A percentile compares a stretch with the other conserved stretches of the same genome.
These are phyloP conservation scores for Eumerus sabulonum DNA, from an alignment of 2,888 invertebrate genomes.

Conservation along the genomic window DNA sequence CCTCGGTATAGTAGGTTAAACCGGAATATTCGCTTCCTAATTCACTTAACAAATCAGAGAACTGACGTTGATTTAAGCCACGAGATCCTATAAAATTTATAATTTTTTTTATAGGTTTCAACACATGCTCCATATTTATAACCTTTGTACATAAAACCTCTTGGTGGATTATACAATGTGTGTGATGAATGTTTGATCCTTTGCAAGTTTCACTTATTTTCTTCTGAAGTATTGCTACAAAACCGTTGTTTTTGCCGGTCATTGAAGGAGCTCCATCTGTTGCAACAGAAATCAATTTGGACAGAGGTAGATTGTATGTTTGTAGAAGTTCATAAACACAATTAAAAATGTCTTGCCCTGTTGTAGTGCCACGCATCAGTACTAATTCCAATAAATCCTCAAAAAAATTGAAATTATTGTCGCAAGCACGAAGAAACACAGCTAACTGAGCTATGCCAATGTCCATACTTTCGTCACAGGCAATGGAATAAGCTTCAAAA, in stretches of 20 bases:
- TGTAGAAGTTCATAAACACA: conserved; percentile 69
- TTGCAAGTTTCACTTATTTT: too few species aligned
- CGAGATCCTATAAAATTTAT: conserved; percentile 63
- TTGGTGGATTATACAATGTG: too few species aligned
- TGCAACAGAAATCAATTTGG: conserved; percentile 69
- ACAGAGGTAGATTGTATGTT: conserved; percentile 68
- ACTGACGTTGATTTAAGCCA: too few species aligned
- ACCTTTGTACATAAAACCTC: conserved; percentile 48
- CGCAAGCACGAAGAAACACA: conserved; percentile 61
- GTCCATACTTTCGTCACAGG: conserved; percentile 62
- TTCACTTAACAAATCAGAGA: conserved; percentile 64
- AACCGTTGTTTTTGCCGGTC: conserved; percentile 68
- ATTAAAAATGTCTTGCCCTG: conserved; percentile 69
- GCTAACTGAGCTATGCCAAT: conserved; percentile 49
- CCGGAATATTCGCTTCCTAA: conserved; percentile 69
- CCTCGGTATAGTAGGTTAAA: conserved; percentile 69
- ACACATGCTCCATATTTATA: conserved; percentile 52
- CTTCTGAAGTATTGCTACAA: conserved; percentile 60
- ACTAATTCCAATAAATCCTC: conserved; percentile 59
- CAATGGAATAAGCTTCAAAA: too few species aligned
- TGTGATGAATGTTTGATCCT: conserved; percentile 19
- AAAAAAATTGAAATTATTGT: too few species aligned
- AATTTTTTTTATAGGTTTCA: conserved; percentile 52
- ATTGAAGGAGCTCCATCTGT: conserved; percentile 70
- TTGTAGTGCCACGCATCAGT: conserved; percentile 64